phyloP scores from a whole-genome alignment of 2,888 invertebrate genomes.

The Caenorhabditis doughertyi region DNA sequence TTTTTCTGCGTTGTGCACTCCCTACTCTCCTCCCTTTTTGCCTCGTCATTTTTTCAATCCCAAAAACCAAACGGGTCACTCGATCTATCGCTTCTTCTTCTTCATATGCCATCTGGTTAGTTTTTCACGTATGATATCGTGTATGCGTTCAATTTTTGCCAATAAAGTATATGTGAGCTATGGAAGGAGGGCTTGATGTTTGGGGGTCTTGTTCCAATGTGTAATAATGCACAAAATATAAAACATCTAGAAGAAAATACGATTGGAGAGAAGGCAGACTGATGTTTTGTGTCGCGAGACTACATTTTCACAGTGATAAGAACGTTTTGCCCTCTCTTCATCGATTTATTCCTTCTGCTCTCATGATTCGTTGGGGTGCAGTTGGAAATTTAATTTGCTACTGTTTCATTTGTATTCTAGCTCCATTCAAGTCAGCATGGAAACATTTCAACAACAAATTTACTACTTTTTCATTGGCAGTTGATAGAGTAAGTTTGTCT shows the following conservation, averaged over 20 bases:
- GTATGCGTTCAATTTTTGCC: not conserved
- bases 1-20: conserved; percentile 39
- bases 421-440: conserved; percentile 24
- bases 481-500: conserved; percentile 53
- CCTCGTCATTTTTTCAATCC: conserved; percentile 28
- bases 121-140: conserved; percentile 29
- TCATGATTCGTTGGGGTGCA: conserved; percentile 4
- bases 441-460: conserved; percentile 35
- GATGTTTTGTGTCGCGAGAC: conserved; percentile 5
- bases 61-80: conserved; percentile 49
- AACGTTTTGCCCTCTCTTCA: conserved; percentile 31
- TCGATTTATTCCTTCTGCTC: conserved; percentile 27
- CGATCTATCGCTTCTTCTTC: conserved; percentile 35
- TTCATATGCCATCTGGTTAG: conserved; percentile 55
- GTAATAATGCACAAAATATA: conserved; percentile 21
- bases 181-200: not conserved
- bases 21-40: not conserved
- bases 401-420: conserved; percentile 36
- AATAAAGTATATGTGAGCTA: conserved; percentile 26
- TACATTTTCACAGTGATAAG: conserved; percentile 50
- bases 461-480: conserved; percentile 24
- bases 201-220: not conserved
- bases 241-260: conserved; percentile 15
- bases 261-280: conserved; percentile 1
- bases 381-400: not conserved